phyloP scores from a whole-genome alignment of 2,797 vertebrate genomes.

The Hirundo rustica region DNA sequence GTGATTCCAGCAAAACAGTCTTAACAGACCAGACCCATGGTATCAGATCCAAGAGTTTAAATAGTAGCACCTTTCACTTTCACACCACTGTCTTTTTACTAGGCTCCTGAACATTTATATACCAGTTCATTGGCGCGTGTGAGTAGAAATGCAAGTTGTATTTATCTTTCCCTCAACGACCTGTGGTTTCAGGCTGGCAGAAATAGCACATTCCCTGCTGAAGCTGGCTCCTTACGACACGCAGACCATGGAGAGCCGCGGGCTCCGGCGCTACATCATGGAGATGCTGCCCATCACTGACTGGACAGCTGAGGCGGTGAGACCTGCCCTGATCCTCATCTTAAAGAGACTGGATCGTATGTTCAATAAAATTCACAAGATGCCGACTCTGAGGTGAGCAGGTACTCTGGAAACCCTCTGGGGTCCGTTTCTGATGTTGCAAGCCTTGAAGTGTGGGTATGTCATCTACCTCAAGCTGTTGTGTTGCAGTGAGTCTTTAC shows the following conservation, averaged over 20 bases:
- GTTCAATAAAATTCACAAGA: slow-evolving; percentile 99
- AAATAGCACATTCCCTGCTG: slow-evolving; percentile 95
- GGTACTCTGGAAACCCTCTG: slow-evolving; percentile 37
- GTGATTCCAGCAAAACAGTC: not conserved
- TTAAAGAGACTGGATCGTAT: slow-evolving; percentile 98
- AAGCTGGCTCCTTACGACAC: slow-evolving; percentile 98
- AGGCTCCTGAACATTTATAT: not conserved
- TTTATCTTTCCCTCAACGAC: not conserved
- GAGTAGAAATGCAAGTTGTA: not conserved
- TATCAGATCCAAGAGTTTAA: not conserved
- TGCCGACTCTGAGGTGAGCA: slow-evolving; percentile 98
- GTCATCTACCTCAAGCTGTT: not conserved
- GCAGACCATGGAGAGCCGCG: slow-evolving; percentile 97
- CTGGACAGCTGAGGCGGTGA: slow-evolving; percentile 95
- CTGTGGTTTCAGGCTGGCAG: slow-evolving; percentile 84
- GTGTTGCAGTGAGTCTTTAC: not conserved
- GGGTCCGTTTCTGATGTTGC: slow-evolving; percentile 55
- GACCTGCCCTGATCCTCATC: slow-evolving; percentile 98
- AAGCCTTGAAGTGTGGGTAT: slow-evolving; percentile 68
- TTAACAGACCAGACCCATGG: not conserved
- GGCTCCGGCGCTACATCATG: slow-evolving; percentile 93
- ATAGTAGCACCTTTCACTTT: not conserved
- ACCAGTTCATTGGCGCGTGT: not conserved
- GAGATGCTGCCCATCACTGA: slow-evolving; percentile 99
- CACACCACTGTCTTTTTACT: not conserved